Base-by-base conservation (phyloP, 2,797 vertebrate species). In the Agapornis canus region DNA sequence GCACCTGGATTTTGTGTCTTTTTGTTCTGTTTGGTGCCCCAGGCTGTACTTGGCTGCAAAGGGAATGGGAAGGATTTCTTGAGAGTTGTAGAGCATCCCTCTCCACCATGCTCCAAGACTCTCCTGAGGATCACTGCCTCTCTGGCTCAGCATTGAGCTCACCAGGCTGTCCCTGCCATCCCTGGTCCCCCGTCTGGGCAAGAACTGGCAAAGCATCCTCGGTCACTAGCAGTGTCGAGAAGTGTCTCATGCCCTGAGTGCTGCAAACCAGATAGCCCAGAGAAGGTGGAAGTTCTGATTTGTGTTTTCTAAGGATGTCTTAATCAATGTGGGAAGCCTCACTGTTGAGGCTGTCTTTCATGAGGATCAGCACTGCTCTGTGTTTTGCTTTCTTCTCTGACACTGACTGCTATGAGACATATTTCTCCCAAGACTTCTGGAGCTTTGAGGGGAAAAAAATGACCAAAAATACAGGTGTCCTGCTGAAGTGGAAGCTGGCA, bases 111-210 rank as follows among this genome's bases (percentile, higher is more conserved):
- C 31, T 48, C 9, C 0, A 0, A 29, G 42, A 37, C 31, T 75
- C 22, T 86, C 59, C 82, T 14, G 42, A 49, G 70, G 35, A 52
- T 19, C 11, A 1, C 16, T 71, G 31, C 26, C 32, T 31, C 9
- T 78, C 66, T 5, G 4, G 61, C 87, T 78, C 5, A 2, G 43
- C 27, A 10, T 0, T 31, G 61, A 47, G 82, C 71, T 83, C 18
- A 2, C 22, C 52, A 25, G 51, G 49, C 49, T 19, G 75, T 20
- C 2, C 2, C 39, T 32, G 32, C 71, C 12, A 0, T 61, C 40
- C 82, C 47, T 0, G 0, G 20, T 32, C n/a, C n/a, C 9, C 0
- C 5, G 4, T 32, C 22, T 66, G 51, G 68, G 85, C 47, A 76
- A 63, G n/a, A 84, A 66, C 7, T 76, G 72, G n/a, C 57, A 66